phyloP scores from a whole-genome alignment of 2,113 vertebrate genomes.

The Melanerpes formicivorus region DNA sequence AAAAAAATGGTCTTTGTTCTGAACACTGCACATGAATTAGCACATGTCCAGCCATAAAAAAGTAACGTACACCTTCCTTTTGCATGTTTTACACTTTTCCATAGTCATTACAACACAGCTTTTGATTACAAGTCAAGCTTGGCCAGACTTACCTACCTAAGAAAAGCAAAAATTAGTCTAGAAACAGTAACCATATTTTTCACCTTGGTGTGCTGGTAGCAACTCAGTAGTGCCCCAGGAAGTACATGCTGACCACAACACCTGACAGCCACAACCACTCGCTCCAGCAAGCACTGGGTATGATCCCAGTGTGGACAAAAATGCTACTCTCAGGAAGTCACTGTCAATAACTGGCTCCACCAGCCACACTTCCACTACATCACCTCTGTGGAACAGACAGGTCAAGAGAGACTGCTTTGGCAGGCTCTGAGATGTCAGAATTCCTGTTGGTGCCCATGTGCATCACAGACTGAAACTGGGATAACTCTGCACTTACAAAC shows the following conservation, averaged over 20 bases:
- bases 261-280: constrained; percentile 14
- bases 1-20: not conserved
- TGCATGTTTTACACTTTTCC: not conserved
- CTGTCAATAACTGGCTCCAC: constrained; percentile 79
- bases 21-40: not conserved
- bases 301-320: constrained; percentile 73
- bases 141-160: not conserved
- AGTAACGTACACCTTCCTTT: not conserved
- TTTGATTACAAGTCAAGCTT: not conserved
- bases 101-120: not conserved
- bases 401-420: not conserved
- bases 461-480: not conserved
- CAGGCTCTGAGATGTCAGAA: not conserved
- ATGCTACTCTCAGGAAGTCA: constrained; percentile 78
- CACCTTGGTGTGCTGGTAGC: not conserved
- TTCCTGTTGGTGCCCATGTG: not conserved
- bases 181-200: not conserved
- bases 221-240: constrained; percentile 10
- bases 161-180: not conserved
- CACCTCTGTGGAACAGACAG: not conserved
- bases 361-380: constrained; percentile 63
- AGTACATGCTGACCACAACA: constrained; percentile 46
- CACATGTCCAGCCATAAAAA: not conserved
- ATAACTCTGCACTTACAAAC: not conserved
- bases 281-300: constrained; percentile 48